Percentiles rank a stretch among this genome's conserved stretches.
Evolutionary conservation across 2,888 invertebrate species (phyloP).

Genomic region (Apamea sordens): DNA sequence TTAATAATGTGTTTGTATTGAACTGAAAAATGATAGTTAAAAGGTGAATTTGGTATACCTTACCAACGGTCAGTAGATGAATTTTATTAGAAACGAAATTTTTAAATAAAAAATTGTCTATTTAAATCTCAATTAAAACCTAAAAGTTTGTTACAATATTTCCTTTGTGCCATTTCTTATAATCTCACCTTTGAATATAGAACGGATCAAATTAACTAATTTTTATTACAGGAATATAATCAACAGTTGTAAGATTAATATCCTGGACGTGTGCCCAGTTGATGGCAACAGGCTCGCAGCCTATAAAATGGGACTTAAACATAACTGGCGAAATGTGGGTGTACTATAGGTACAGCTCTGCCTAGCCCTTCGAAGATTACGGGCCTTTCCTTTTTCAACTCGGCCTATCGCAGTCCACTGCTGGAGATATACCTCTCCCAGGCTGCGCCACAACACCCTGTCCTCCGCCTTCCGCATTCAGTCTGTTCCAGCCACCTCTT

Average conservation of each 20-base stretch:
- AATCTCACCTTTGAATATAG: conserved; percentile 14
- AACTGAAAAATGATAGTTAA: not conserved
- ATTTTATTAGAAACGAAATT: not conserved
- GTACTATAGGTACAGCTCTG: not conserved
- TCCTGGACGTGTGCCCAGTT: not conserved
- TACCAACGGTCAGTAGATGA: not conserved
- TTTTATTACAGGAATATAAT: not conserved
- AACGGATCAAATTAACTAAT: not conserved
- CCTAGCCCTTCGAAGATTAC: too few relatives aligned
- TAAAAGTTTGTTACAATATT: conserved; percentile 23
- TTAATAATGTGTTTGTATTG: too few relatives aligned
- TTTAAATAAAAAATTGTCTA: not conserved
- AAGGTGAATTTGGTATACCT: not conserved
- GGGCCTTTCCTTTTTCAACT: too few relatives aligned
- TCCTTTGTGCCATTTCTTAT: conserved; percentile 25
- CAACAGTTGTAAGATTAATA: not conserved
- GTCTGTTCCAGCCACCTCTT: too few relatives aligned
- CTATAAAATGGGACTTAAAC: not conserved
- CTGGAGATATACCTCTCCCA: too few relatives aligned
- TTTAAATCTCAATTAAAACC: conserved; percentile 24
- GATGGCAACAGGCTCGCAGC: not conserved
- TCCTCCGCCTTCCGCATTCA: too few relatives aligned
- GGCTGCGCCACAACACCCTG: too few relatives aligned
- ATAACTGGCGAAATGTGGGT: not conserved
- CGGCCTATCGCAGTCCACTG: too few relatives aligned